phyloP scores from a whole-genome alignment of 1,140 invertebrate species.

The Pararge aegeria region DNA sequence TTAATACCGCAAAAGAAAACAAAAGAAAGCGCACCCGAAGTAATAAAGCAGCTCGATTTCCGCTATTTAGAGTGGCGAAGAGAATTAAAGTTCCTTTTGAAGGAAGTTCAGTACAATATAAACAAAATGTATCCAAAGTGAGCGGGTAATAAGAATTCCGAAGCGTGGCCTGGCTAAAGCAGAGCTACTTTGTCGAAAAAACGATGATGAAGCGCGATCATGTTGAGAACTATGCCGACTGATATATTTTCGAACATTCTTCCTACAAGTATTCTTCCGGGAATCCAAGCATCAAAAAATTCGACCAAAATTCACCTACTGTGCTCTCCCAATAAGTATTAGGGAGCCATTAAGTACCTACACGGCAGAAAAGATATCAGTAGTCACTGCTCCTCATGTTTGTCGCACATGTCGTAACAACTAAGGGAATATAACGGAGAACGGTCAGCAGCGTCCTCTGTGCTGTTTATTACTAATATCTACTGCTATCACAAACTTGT shows the following conservation, averaged over 20 bases:
- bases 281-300: constrained; percentile 63
- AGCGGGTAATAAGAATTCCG: constrained; percentile 65
- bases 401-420: too few species aligned
- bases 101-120: constrained; percentile 66
- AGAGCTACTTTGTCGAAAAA: constrained; percentile 59
- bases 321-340: too few species aligned
- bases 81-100: constrained; percentile 74
- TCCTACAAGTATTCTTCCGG: constrained; percentile 61
- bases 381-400: too few species aligned
- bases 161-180: constrained; percentile 36
- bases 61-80: constrained; percentile 60
- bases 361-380: too few species aligned
- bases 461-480: too few species aligned
- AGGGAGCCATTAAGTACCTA: too few species aligned
- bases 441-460: too few species aligned
- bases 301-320: too few species aligned
- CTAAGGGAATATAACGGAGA: too few species aligned
- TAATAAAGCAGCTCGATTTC: constrained; percentile 69
- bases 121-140: constrained; percentile 61
- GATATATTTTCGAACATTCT: constrained; percentile 66
- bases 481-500: too few species aligned
- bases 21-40: constrained; percentile 57
- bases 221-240: constrained; percentile 58
- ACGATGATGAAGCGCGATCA: constrained; percentile 72
- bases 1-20: constrained; percentile 66